Evolutionary conservation across 1,140 invertebrate species (phyloP), one percentile per base, ranked within the genome.

Genomic region (Leptinotarsa undecemlineata): DNA sequence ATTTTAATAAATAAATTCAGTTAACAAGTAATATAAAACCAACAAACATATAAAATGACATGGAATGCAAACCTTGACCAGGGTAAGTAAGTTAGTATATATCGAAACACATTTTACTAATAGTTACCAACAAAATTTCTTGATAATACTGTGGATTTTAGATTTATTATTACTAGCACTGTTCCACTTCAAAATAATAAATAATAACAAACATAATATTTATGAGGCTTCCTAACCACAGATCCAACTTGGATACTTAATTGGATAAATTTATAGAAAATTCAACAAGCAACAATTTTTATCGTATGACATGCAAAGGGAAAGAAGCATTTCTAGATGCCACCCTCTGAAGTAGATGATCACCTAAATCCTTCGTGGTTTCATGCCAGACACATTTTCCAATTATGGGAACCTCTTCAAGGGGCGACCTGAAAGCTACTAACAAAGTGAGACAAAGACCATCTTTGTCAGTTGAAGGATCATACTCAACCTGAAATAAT

Each of bases 351-450:
- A 92, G 84, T n/a, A 97, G 82, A 77, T 86, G 87, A 63, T 93
- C 90, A 60, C 93, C 93, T 21, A 94, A 80, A 11, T 91, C 88
- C 76, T 89, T 88, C 17, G 90, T 88, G 11, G 95, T 82, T 85
- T 96, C 93, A 78, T 95, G 90, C 96, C 95, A 97, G 33, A 92
- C 90, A 85, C 94, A 97, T 84, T 96, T 96, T 73, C 94, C 94
- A 81, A 94, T 93, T 5, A 96, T 89, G 21, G 91, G 90, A 6
- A 95, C 92, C 82, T 96, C 93, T 87, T 96, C 95, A 17, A 96
- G 84, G 5, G 94, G 91, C n/a, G 92, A 88, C 76, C 93, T 88
- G 79, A 96, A 95, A 1, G 93, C 93, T n/a, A 97, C 92, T 3
- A 98, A 85, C 15, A 97, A 82, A 66, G 94, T 94, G 5, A 98